These are phyloP conservation scores for Cephalotes varians DNA, from an alignment of 2,888 invertebrate genomes.

Conservation along the genomic window DNA sequence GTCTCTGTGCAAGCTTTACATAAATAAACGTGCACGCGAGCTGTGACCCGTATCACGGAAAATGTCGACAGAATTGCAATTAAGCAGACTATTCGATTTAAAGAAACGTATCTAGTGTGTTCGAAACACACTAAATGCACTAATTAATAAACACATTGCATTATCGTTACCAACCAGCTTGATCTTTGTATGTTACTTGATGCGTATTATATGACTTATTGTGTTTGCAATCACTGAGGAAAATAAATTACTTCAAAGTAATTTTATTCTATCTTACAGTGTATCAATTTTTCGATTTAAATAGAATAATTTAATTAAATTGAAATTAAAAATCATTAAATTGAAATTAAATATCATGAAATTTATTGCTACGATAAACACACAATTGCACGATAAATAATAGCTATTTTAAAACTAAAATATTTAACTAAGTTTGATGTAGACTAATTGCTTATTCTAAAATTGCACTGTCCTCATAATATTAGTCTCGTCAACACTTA, in stretches of 20 bases:
- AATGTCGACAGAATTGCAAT: neutral
- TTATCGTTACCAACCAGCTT: neutral
- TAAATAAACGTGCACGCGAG: conserved; percentile 38
- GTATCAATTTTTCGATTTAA: conserved; percentile 3
- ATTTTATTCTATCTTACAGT: neutral
- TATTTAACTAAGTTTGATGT: neutral
- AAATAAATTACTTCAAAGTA: conserved; percentile 2
- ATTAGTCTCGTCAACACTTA: conserved; percentile 38
- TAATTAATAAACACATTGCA: neutral
- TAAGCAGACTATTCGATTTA: neutral
- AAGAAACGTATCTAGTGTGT: neutral
- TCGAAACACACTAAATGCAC: neutral
- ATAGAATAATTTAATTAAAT: neutral
- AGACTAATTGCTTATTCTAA: conserved; percentile 3
- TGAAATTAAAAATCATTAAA: neutral
- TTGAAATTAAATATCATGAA: neutral
- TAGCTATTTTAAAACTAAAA: neutral
- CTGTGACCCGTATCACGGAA: conserved; percentile 1
- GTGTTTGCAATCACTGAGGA: neutral
- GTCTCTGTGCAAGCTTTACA: conserved; percentile 36
- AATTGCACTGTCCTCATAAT: neutral
- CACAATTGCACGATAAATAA: neutral
- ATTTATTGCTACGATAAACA: neutral
- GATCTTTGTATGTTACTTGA: neutral
- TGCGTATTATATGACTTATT: neutral